Percentiles rank a stretch among this genome's conserved stretches.
These are phyloP conservation scores for Caradrina kadenii DNA, from an alignment of 2,888 invertebrate genomes.

Conservation along the genomic window DNA sequence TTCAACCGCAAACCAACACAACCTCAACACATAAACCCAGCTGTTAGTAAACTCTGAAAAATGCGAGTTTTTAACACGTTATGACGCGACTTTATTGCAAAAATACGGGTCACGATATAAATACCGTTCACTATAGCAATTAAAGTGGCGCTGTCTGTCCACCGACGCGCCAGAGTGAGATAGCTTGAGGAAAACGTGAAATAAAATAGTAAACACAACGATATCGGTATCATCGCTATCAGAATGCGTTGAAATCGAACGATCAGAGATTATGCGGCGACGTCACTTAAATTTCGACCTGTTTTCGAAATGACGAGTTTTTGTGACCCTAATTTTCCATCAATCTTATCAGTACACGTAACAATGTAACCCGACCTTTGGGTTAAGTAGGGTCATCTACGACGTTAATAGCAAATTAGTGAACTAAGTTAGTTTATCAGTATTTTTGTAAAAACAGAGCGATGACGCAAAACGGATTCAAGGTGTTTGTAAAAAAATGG, in stretches of 20 bases:
- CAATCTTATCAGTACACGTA: constrained; percentile 21
- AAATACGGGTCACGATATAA: constrained; percentile 75
- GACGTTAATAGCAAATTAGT: constrained; percentile 8
- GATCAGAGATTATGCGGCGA: constrained; percentile 61
- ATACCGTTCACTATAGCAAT: constrained; percentile 76
- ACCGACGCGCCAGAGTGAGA: constrained; percentile 74
- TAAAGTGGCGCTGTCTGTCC: constrained; percentile 65
- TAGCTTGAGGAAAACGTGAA: constrained; percentile 86
- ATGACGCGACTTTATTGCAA: constrained; percentile 68
- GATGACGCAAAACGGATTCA: constrained; percentile 54
- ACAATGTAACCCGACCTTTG: constrained; percentile 20
- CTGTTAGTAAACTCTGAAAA: constrained; percentile 22
- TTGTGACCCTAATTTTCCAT: constrained; percentile 36
- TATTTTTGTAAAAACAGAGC: constrained; percentile 20
- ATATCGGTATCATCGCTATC: constrained; percentile 71
- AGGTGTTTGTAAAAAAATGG: constrained; percentile 56
- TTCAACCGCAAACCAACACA: constrained; percentile 27
- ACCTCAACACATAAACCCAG: neutral
- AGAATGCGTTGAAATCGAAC: constrained; percentile 65
- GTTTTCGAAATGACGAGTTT: constrained; percentile 45
- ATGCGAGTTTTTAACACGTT: constrained; percentile 36
- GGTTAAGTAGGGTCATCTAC: constrained; percentile 11
- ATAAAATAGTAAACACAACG: constrained; percentile 79
- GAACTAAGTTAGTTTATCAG: neutral
- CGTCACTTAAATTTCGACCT: constrained; percentile 54